Base-by-base conservation (phyloP, 2,113 vertebrate species). In the Psittacula cyanocephala region DNA sequence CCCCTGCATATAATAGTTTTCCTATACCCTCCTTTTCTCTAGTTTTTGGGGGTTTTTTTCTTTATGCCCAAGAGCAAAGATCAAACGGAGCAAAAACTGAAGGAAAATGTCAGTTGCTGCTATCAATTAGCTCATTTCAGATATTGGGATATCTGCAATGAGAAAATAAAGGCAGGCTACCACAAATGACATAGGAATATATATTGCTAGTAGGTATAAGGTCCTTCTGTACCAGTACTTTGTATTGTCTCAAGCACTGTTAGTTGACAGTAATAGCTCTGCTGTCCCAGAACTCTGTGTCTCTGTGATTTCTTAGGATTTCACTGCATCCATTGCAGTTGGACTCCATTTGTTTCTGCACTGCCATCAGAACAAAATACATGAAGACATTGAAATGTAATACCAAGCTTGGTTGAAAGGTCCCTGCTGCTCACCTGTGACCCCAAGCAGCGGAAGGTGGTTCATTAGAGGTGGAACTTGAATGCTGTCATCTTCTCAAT, bases 1-100 rank as follows among this genome's bases (percentile, higher is more conserved):
- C 3, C 5, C 41, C 22, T 78, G 31, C 46, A 75, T 3, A 6
- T 29, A n/a, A 28, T 0, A 0, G 3, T 44, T 28, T 53, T 78
- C 78, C 69, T 39, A 62, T 77, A 55, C 3, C 10, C 6, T 74
- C 4, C 12, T 75, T 88, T 72, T 57, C 33, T 31, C 33, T 60
- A 53, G 37, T 13, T 10, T 52, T 64, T 19, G 11, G 6, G 0
- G 19, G 10, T 20, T 59, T 59, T 63, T 74, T 60, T 59, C 12
- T 6, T 12, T 16, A 49, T 43, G 9, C 7, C 28, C 22, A 55
- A 20, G 33, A 70, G 10, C 25, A 90, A 88, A 90, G 11, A 39
- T 47, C 25, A 90, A 88, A 55, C 0, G 7, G 41, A 37, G 8
- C 2, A 10, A 18, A 86, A 62, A 12, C 3, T 6, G 8, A 60